phyloP scores from a whole-genome alignment of 2,888 invertebrate genomes.

The Fragum whitleyi region DNA sequence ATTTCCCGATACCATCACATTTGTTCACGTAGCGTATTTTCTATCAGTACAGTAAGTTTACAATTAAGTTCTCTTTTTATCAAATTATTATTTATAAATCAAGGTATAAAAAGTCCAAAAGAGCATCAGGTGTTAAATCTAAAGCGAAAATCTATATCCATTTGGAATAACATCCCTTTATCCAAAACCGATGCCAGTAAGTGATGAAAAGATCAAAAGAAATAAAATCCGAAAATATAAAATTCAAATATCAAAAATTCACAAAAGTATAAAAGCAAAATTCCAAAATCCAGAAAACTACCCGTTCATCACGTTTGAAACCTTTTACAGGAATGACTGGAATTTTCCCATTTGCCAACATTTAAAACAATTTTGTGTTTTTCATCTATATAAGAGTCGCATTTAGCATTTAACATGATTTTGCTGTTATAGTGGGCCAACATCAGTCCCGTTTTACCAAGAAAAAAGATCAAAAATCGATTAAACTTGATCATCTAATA shows the following conservation, averaged over 20 bases:
- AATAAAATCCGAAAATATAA: conserved; percentile 4
- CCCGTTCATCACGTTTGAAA: conserved; percentile 15
- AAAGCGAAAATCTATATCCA: not conserved
- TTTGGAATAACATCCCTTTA: not conserved
- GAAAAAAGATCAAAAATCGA: conserved; percentile 77
- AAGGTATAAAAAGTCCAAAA: not conserved
- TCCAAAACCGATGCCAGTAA: not conserved
- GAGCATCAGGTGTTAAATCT: not conserved
- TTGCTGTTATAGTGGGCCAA: conserved; percentile 72
- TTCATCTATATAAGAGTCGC: conserved; percentile 69
- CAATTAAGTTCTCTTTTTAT: not conserved
- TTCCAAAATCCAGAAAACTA: conserved; percentile 18
- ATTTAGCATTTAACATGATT: conserved; percentile 77
- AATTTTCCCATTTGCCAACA: conserved; percentile 52
- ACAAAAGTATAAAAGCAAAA: conserved; percentile 8
- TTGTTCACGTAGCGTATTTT: too few relatives aligned
- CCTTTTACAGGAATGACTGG: conserved; percentile 32
- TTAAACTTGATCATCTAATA: conserved; percentile 77
- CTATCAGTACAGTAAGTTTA: not conserved
- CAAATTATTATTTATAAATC: not conserved
- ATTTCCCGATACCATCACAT: too few relatives aligned
- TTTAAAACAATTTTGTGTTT: conserved; percentile 70
- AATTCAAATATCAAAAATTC: conserved; percentile 9
- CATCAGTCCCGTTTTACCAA: conserved; percentile 72
- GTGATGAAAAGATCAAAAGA: not conserved